phyloP scores from a whole-genome alignment of 2,888 invertebrate species.

The Nineta flava region DNA sequence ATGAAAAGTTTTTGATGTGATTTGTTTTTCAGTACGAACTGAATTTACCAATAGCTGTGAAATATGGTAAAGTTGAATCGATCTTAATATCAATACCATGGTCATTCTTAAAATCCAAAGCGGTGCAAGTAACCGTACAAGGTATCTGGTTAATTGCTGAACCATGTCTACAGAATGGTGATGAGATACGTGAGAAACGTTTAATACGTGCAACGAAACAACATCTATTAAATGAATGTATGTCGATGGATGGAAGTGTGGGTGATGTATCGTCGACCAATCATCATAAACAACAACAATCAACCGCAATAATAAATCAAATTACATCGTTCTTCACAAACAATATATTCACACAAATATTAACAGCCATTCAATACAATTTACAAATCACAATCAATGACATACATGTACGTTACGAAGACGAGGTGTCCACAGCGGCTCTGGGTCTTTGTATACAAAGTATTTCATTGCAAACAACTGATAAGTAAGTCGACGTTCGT shows the following conservation, averaged over 20 bases:
- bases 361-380: conserved; percentile 63
- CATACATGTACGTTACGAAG: conserved; percentile 70
- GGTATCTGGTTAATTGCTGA: conserved; percentile 62
- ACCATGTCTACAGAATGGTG: conserved; percentile 51
- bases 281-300: too few species aligned
- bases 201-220: conserved; percentile 56
- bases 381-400: conserved; percentile 63
- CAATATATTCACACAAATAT: conserved; percentile 41
- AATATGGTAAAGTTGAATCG: conserved; percentile 63
- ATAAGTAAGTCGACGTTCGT: conserved; percentile 49
- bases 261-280: too few species aligned
- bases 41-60: conserved; percentile 65
- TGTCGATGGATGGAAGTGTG: conserved; percentile 49
- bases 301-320: too few species aligned
- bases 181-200: conserved; percentile 55
- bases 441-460: conserved; percentile 64
- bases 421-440: conserved; percentile 48
- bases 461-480: conserved; percentile 64
- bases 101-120: conserved; percentile 57
- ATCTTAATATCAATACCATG: conserved; percentile 62
- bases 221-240: conserved; percentile 43
- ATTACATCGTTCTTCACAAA: too few species aligned
- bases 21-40: conserved; percentile 52
- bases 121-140: conserved; percentile 56
- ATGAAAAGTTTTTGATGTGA: too few species aligned